phyloP scores from a whole-genome alignment of 2,797 vertebrate species.

The Galaxias olidus region DNA sequence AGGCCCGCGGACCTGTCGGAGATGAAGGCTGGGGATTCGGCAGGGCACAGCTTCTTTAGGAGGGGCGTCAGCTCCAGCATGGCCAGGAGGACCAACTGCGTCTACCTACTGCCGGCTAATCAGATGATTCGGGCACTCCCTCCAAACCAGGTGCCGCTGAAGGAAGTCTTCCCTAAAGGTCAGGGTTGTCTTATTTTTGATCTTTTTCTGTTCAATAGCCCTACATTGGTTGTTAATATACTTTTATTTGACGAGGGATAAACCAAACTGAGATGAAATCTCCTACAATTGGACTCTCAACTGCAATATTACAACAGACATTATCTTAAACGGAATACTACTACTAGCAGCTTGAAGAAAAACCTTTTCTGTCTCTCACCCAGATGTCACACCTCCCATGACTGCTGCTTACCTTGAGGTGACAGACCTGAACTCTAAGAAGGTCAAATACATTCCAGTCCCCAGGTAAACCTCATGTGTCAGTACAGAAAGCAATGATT shows the following conservation, averaged over 20 bases:
- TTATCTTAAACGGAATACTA: too few species aligned
- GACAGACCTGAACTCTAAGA: slow-evolving; percentile 91
- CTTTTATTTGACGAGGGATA: too few species aligned
- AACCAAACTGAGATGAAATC: too few species aligned
- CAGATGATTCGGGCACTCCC: slow-evolving; percentile 89
- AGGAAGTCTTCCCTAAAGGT: slow-evolving; percentile 94
- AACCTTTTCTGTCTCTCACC: slow-evolving; percentile 5
- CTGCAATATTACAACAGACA: too few species aligned
- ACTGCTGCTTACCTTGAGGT: slow-evolving; percentile 92
- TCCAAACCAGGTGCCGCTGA: slow-evolving; percentile 85
- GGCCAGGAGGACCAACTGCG: slow-evolving; percentile 83
- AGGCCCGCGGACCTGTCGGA: slow-evolving; percentile 74
- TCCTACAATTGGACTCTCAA: too few species aligned
- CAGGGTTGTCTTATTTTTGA: slow-evolving; percentile 45
- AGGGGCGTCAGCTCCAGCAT: slow-evolving; percentile 63
- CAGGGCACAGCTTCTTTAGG: slow-evolving; percentile 69
- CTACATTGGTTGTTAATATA: too few species aligned
- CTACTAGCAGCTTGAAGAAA: too few species aligned
- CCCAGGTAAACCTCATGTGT: slow-evolving; percentile 84
- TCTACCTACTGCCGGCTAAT: slow-evolving; percentile 83
- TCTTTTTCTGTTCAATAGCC: too few species aligned
- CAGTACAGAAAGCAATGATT: background rate
- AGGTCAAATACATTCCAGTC: slow-evolving; percentile 92
- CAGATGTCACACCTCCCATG: slow-evolving; percentile 86
- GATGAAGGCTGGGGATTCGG: slow-evolving; percentile 57